These are phyloP conservation scores for Epinotia brunnichana DNA, from an alignment of 2,888 invertebrate species.

Conservation along the genomic window DNA sequence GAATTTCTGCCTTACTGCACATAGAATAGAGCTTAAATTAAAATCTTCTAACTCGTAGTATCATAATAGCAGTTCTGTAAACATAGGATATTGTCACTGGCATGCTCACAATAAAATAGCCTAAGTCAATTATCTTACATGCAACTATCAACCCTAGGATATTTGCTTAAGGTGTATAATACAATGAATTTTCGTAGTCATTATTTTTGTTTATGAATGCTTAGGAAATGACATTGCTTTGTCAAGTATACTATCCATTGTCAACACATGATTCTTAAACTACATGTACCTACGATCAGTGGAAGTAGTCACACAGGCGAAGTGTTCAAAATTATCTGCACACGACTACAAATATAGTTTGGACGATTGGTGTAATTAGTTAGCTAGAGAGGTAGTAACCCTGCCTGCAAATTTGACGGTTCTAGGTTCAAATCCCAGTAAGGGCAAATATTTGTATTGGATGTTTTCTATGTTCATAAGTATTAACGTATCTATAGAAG, in stretches of 20 bases:
- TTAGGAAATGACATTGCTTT: slow-evolving; percentile 2
- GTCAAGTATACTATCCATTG: slow-evolving; percentile 25
- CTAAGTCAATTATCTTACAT: neutral
- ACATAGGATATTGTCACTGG: slow-evolving; percentile 23
- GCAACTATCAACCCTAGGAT: neutral
- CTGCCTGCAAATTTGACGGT: no score
- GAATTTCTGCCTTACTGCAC: neutral
- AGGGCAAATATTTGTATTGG: no score
- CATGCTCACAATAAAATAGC: slow-evolving; percentile 13
- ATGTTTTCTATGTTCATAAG: no score
- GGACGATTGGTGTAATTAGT: no score
- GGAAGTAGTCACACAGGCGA: neutral
- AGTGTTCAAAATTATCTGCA: neutral
- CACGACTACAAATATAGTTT: neutral
- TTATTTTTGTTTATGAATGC: slow-evolving; percentile 14
- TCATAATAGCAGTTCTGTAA: slow-evolving; percentile 24
- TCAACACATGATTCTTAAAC: slow-evolving; percentile 6
- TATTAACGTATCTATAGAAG: no score
- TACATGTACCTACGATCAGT: neutral
- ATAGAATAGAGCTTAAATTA: neutral
- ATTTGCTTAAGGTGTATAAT: neutral
- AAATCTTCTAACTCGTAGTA: neutral
- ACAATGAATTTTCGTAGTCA: neutral
- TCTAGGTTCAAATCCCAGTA: no score
- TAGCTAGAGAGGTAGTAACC: no score